Percentiles rank a stretch among this genome's conserved stretches.
phyloP scores from a whole-genome alignment of 2,888 invertebrate species.

The Trichogramma evanescens region DNA sequence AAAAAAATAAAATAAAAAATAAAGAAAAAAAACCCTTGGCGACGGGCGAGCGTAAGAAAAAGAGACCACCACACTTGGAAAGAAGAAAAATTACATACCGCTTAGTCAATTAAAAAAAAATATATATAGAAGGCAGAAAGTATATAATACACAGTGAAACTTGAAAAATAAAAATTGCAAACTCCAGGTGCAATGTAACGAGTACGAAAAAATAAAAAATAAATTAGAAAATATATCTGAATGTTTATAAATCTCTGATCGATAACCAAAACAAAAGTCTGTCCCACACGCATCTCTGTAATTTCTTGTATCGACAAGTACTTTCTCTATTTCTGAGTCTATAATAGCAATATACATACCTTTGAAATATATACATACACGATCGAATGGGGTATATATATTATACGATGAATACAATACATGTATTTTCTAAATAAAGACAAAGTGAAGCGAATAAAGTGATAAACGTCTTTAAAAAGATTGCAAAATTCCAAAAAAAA shows the following conservation, averaged over 20 bases:
- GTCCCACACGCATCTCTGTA: too few relatives aligned
- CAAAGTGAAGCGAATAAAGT: not conserved
- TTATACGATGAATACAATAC: not conserved
- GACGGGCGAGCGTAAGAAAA: not conserved
- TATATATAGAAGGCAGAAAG: not conserved
- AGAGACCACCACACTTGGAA: not conserved
- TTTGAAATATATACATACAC: too few relatives aligned
- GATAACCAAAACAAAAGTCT: too few relatives aligned
- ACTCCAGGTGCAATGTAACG: too few relatives aligned
- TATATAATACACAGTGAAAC: not conserved
- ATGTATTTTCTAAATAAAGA: slow-evolving; percentile 15
- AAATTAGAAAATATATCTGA: too few relatives aligned
- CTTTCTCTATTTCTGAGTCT: too few relatives aligned
- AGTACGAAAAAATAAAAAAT: too few relatives aligned
- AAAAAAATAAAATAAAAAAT: not conserved
- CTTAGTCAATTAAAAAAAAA: slow-evolving; percentile 20
- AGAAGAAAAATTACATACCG: slow-evolving; percentile 16
- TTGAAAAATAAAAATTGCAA: too few relatives aligned
- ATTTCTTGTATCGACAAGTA: too few relatives aligned
- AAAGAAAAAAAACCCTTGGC: not conserved
- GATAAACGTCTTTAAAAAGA: not conserved
- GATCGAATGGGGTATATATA: too few relatives aligned
- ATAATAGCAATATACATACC: too few relatives aligned
- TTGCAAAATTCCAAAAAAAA: not conserved
- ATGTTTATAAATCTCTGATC: too few relatives aligned